Percentiles rank a stretch among this genome's conserved stretches.
phyloP scores from a whole-genome alignment of 2,797 vertebrate genomes.

The Halcyon leucocephala region DNA sequence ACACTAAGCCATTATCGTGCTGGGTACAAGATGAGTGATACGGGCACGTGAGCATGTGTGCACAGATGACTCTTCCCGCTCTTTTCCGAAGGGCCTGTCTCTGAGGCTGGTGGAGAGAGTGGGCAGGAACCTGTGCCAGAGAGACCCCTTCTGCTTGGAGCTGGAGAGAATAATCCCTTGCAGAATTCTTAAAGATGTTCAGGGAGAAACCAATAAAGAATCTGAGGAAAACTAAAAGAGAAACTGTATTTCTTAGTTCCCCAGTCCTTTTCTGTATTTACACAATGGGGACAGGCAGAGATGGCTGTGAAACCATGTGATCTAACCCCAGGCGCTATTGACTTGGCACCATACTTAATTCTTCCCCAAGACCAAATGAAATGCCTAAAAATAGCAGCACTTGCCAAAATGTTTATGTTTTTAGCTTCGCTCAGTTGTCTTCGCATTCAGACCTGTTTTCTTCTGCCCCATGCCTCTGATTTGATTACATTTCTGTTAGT shows the following conservation, averaged over 20 bases:
- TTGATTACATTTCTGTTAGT: constrained; percentile 25
- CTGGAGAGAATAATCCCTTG: not conserved
- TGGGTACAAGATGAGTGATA: not conserved
- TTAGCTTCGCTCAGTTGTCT: not conserved
- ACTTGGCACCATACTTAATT: constrained; percentile 52
- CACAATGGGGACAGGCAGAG: not conserved
- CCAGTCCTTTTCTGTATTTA: not conserved
- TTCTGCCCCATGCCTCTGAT: not conserved
- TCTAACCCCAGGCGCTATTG: constrained; percentile 39
- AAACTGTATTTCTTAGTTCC: not conserved
- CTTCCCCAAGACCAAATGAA: constrained; percentile 61
- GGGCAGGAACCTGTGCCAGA: not conserved
- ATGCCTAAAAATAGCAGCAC: constrained; percentile 36
- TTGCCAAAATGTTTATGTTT: constrained; percentile 28
- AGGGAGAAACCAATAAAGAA: not conserved
- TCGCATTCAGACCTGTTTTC: not conserved
- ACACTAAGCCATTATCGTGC: not conserved
- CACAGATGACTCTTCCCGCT: not conserved
- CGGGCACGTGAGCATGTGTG: accelerated
- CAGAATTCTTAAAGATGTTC: not conserved
- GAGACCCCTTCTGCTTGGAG: not conserved
- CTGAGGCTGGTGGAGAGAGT: not conserved
- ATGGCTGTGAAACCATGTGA: constrained; percentile 20
- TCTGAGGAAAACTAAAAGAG: not conserved
- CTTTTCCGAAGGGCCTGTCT: not conserved